Evolutionary conservation across 1,140 invertebrate species (phyloP).

Genomic region (Hirudo medicinalis): DNA sequence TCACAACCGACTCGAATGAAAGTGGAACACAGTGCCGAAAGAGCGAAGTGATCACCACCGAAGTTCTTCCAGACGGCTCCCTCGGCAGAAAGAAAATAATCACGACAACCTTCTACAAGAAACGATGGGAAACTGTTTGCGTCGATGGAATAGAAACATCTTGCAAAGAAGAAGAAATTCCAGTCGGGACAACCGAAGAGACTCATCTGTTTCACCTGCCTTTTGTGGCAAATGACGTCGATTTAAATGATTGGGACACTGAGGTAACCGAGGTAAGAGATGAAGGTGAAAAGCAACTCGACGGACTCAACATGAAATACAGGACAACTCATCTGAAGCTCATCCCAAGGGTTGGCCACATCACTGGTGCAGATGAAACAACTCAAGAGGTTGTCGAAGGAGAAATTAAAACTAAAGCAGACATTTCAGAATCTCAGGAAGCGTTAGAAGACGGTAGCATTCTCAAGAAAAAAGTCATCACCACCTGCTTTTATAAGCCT

Average conservation of each 20-base stretch:
- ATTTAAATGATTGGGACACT: slow-evolving; percentile 4
- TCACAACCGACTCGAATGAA: not conserved
- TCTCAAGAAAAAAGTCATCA: slow-evolving; percentile 14
- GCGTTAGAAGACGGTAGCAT: slow-evolving; percentile 5
- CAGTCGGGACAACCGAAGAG: not conserved
- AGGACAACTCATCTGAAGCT: not conserved
- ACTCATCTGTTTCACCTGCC: slow-evolving; percentile 8
- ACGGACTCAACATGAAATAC: not conserved
- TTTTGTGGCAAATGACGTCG: not conserved
- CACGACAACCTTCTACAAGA: slow-evolving; percentile 8
- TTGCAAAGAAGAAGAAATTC: not conserved
- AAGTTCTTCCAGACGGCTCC: slow-evolving; percentile 3
- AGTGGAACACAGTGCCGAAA: not conserved
- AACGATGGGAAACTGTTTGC: not conserved
- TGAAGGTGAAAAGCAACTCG: not conserved
- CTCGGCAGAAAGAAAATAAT: not conserved
- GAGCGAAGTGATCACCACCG: not conserved
- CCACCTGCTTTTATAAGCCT: slow-evolving; percentile 4
- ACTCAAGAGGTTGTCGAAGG: not conserved
- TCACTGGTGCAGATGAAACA: no score
- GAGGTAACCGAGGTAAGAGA: slow-evolving; percentile 12
- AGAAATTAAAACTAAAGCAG: not conserved
- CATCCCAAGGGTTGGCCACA: not conserved
- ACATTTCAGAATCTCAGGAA: slow-evolving; percentile 1
- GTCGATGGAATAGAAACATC: slow-evolving; percentile 8